Percentiles rank a stretch among this genome's conserved stretches.
Conservation (phyloP, 1,140 invertebrate genomes). For the Lamellibrachia luymesi region DNA sequence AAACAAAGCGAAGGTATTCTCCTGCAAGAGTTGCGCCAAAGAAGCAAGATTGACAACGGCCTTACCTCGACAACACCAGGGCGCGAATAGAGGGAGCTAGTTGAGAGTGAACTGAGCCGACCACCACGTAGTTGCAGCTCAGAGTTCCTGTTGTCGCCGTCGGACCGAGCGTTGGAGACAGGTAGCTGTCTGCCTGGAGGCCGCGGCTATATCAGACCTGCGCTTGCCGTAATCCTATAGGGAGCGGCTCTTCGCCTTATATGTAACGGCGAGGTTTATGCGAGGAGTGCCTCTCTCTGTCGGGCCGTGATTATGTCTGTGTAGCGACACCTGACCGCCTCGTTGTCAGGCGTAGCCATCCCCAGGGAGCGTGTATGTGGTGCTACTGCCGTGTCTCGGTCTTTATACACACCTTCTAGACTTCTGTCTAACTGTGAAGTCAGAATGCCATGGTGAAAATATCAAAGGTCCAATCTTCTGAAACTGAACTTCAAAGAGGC, state of each 20-base stretch:
- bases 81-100: background rate
- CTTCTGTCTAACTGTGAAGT: too few relatives aligned
- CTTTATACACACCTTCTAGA: too few relatives aligned
- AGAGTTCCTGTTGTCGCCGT: background rate
- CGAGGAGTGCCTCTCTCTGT: background rate
- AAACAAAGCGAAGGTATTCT: background rate
- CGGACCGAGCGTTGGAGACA: background rate
- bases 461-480: too few relatives aligned
- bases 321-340: background rate
- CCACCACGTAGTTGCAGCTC: background rate
- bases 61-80: background rate
- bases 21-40: background rate
- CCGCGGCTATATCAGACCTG: background rate
- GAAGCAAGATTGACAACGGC: background rate
- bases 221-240: conserved; percentile 10
- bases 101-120: background rate
- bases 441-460: too few relatives aligned
- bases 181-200: background rate
- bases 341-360: background rate
- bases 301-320: background rate
- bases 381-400: too few relatives aligned
- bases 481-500: too few relatives aligned
- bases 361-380: background rate
- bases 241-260: background rate
- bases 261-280: conserved; percentile 8